Evolutionary conservation across 2,797 vertebrate species (phyloP).

Genomic region (Sparus aurata): DNA sequence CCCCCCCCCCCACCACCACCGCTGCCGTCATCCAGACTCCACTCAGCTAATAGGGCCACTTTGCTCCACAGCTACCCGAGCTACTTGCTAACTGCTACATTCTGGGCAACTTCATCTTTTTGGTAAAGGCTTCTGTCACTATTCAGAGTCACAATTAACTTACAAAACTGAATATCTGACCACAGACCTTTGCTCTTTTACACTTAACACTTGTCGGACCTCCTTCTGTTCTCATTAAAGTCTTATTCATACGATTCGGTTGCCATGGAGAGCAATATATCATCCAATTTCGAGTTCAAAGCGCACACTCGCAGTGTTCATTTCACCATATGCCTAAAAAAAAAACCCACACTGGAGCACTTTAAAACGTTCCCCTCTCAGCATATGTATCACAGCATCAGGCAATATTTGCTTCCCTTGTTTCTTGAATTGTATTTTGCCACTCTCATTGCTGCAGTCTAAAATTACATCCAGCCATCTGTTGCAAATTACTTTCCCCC

Average conservation of each 20-base stretch:
- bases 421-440: conserved; percentile 53
- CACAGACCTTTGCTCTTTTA: background rate
- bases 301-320: conserved; percentile 1
- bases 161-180: background rate
- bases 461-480: conserved; percentile 64
- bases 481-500: conserved; percentile 60
- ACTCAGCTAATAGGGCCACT: too few relatives aligned
- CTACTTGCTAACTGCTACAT: background rate
- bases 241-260: background rate
- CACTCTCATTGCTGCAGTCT: conserved; percentile 22
- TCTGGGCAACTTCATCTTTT: background rate
- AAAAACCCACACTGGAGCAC: background rate
- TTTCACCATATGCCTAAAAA: background rate
- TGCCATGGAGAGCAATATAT: background rate
- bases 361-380: conserved; percentile 15
- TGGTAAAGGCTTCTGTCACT: background rate
- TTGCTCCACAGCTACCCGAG: too few relatives aligned
- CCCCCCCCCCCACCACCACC: too few relatives aligned
- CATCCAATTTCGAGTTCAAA: background rate
- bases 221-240: conserved; percentile 25
- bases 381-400: conserved; percentile 32
- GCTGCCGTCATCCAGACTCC: too few relatives aligned
- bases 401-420: conserved; percentile 26
- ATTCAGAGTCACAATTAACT: background rate
- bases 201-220: conserved; percentile 1